Conservation (phyloP, 1,140 invertebrate genomes). For the Drosophila busckii region DNA sequence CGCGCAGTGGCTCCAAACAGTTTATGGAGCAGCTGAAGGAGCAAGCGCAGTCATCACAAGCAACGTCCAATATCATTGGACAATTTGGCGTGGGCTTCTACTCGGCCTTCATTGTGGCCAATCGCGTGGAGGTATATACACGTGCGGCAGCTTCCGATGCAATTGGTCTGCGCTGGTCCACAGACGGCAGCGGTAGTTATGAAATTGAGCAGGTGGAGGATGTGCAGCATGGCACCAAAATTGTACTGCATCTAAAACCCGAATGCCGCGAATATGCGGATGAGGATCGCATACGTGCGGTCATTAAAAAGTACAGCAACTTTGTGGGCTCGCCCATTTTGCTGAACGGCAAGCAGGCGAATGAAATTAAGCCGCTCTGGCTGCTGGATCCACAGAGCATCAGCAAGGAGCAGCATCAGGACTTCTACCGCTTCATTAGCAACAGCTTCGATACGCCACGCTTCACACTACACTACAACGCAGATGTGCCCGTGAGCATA, state of each 20-base stretch:
- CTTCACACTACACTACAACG: constrained; percentile 90
- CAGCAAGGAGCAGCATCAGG: constrained; percentile 90
- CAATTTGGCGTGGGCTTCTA: constrained; percentile 99
- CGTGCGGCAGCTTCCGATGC: constrained; percentile 83
- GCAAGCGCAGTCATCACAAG: constrained; percentile 82
- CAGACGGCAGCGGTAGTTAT: constrained; percentile 94
- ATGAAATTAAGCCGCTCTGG: constrained; percentile 95
- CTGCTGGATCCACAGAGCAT: constrained; percentile 94
- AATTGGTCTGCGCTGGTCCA: constrained; percentile 90
- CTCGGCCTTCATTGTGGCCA: constrained; percentile 97
- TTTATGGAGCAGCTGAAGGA: constrained; percentile 92
- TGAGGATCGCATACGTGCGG: constrained; percentile 89
- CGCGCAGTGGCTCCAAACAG: constrained; percentile 95
- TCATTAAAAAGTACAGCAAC: constrained; percentile 98
- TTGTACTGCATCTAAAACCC: constrained; percentile 92
- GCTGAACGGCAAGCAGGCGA: constrained; percentile 92
- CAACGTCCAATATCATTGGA: constrained; percentile 92
- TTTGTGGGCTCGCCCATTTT: constrained; percentile 96
- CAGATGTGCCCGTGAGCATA: constrained; percentile 95
- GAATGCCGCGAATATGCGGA: constrained; percentile 94
- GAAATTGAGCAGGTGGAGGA: constrained; percentile 92
- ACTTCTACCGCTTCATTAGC: constrained; percentile 94
- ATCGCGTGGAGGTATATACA: constrained; percentile 95
- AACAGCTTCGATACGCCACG: constrained; percentile 91
- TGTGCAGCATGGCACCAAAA: constrained; percentile 94